Evolutionary conservation across 2,888 invertebrate species (phyloP).

Genomic region (Trichopria drosophilae): DNA sequence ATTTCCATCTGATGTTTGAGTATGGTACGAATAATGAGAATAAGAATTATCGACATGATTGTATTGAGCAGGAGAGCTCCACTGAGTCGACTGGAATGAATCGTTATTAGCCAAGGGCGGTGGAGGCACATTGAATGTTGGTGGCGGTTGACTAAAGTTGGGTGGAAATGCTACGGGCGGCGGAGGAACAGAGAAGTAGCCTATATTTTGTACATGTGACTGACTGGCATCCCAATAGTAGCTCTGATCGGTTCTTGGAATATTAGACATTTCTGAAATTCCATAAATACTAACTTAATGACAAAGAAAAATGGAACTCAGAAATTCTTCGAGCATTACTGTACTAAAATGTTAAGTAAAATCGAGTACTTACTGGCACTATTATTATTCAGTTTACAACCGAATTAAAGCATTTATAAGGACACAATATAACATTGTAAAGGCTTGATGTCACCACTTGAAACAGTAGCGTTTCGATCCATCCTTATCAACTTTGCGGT

Average conservation of each 20-base stretch:
- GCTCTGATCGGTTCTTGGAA: constrained; percentile 11
- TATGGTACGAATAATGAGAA: constrained; percentile 35
- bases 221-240: constrained; percentile 26
- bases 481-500: no score
- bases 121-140: constrained; percentile 36
- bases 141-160: constrained; percentile 39
- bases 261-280: constrained; percentile 14
- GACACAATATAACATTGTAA: no score
- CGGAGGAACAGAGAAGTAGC: constrained; percentile 23
- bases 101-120: constrained; percentile 34
- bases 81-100: constrained; percentile 28
- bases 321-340: no score
- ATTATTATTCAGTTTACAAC: no score
- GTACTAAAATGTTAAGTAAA: no score
- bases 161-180: constrained; percentile 40
- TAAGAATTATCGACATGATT: constrained; percentile 35
- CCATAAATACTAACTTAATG: neutral
- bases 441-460: no score
- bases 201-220: constrained; percentile 17
- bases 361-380: no score
- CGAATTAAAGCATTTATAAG: no score
- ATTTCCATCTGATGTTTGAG: constrained; percentile 29
- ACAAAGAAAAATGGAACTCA: no score
- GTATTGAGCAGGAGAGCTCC: constrained; percentile 36
- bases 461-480: no score